Conservation (phyloP, 2,797 vertebrate species). For the Pempheris klunzingeri region DNA sequence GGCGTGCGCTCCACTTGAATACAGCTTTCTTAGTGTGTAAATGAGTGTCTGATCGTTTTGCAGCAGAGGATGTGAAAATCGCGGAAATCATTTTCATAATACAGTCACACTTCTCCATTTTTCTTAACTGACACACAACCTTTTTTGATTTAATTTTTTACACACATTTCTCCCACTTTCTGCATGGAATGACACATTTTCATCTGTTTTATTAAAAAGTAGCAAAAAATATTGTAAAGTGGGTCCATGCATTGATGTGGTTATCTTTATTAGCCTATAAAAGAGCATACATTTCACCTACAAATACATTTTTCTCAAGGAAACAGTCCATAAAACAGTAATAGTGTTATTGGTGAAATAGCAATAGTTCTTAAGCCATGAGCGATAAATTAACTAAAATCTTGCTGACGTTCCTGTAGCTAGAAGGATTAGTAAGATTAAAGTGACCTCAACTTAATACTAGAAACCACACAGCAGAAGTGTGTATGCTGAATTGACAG, state of each 20-base stretch:
- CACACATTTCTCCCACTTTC: neutral
- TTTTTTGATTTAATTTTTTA: neutral
- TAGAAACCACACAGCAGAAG: neutral
- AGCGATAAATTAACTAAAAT: neutral
- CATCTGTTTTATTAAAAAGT: neutral
- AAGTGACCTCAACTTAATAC: constrained; percentile 17
- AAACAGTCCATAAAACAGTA: no score
- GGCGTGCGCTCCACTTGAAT: neutral
- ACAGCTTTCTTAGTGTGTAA: neutral
- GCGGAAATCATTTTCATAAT: constrained; percentile 7
- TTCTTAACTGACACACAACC: neutral
- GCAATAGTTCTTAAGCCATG: neutral
- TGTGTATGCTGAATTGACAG: neutral
- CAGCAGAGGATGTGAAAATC: constrained; percentile 1
- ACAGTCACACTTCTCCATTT: constrained; percentile 19
- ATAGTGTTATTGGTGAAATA: neutral
- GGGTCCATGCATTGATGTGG: neutral
- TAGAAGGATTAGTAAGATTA: constrained; percentile 4
- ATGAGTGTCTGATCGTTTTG: neutral
- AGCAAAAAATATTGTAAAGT: neutral
- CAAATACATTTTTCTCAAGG: neutral
- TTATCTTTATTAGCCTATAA: neutral
- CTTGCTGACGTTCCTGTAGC: neutral
- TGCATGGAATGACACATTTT: neutral
- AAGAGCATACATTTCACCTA: neutral